Base-by-base conservation (phyloP, 2,797 vertebrate species). In the Petrocephalus schoutedeni region DNA sequence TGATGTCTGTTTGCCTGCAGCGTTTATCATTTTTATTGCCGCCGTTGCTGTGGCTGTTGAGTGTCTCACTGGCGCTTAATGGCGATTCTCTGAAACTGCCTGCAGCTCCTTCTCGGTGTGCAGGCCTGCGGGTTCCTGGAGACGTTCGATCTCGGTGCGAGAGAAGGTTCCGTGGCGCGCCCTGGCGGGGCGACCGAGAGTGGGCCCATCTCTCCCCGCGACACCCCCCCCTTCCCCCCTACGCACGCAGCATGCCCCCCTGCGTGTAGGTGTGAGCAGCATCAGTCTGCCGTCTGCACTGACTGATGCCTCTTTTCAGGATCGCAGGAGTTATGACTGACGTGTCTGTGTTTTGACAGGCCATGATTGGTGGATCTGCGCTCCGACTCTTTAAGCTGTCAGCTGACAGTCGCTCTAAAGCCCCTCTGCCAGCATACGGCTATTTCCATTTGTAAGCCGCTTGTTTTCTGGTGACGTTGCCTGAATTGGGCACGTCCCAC, bases 261-360 rank as follows among this genome's bases (percentile, higher is more conserved):
- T 21, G n/a, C 10, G 45, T 51, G 14, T 53, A 32, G 23, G 3
- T 23, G 12, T 49, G 51, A 32, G 49, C 28, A 57, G 74, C 67
- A 54, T 41, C 86, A 45, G 59, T 49, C 16, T 89, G 54, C 41
- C 19, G 21, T 45, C 77, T 3, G 9, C 10, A 58, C 16, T 86
- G 88, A 90, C 9, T 82, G 86, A 86, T 51, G 83, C 19, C 51
- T 36, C 53, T 64, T 89, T 71, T 28, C 21, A 54, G 19, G 36
- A 49, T 87, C 7, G 36, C 36, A 51, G 58, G 49, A 58, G 51
- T 36, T 87, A 56, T 28, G 67, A 51, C 51, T 59, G 88, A 82
- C 86, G 45, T 82, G 88, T 87, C 53, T 32, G 67, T 58, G 80
- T 88, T 88, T 80, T 88, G 88, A 88, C 88, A 90, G 85, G 85